Evolutionary conservation across 1,140 invertebrate genomes (phyloP).

Genomic region (Dryas iulia): DNA sequence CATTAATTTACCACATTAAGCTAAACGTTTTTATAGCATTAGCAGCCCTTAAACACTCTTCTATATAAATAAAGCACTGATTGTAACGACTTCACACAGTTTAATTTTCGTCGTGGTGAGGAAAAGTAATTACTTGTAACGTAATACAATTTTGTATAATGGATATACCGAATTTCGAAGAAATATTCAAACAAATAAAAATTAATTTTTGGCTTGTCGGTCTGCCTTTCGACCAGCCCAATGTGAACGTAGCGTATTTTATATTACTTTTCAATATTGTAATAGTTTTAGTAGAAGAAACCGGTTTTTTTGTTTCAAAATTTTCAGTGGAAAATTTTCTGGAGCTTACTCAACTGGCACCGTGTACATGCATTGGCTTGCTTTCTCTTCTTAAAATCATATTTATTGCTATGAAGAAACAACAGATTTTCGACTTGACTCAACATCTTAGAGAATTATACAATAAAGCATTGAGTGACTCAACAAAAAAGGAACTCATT

Average conservation of each 20-base stretch:
- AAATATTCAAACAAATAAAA: constrained; percentile 54
- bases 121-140: constrained; percentile 5
- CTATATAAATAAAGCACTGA: constrained; percentile 8
- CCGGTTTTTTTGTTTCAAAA: constrained; percentile 43
- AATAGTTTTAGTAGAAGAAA: constrained; percentile 40
- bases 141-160: constrained; percentile 25
- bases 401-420: constrained; percentile 37
- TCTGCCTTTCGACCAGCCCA: constrained; percentile 40
- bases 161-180: constrained; percentile 49
- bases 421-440: constrained; percentile 45
- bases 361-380: constrained; percentile 47
- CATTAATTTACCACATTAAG: no score
- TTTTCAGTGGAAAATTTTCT: constrained; percentile 51
- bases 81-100: constrained; percentile 4
- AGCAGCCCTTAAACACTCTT: constrained; percentile 10
- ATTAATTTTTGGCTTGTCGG: constrained; percentile 48
- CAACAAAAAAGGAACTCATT: constrained; percentile 36
- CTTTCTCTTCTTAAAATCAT: constrained; percentile 50
- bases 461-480: constrained; percentile 29
- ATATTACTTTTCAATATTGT: constrained; percentile 33
- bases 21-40: no score
- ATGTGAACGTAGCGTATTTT: constrained; percentile 42
- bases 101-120: constrained; percentile 4
- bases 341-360: constrained; percentile 50
- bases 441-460: constrained; percentile 38